These are phyloP conservation scores for Conomelus anceps DNA, from an alignment of 2,888 invertebrate genomes.

Conservation along the genomic window DNA sequence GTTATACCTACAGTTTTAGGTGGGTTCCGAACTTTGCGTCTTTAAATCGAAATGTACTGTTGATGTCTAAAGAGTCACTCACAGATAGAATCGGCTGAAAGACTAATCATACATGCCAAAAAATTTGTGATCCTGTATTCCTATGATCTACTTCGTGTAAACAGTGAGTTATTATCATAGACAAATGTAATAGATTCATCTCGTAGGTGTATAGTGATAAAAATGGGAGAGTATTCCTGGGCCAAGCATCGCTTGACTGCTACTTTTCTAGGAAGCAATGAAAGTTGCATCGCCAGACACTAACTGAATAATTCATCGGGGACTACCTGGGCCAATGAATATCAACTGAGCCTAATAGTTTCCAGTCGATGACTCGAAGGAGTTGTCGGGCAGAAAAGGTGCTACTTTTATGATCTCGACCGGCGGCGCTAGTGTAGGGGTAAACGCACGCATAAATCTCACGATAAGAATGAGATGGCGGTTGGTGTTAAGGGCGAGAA, in stretches of 20 bases:
- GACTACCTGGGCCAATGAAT: neutral
- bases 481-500: neutral
- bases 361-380: neutral
- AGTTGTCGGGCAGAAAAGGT: neutral
- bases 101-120: too few species aligned
- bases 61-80: too few species aligned
- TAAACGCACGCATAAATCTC: neutral
- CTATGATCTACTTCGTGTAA: too few species aligned
- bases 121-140: too few species aligned
- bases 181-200: neutral
- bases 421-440: neutral
- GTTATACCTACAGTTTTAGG: too few species aligned
- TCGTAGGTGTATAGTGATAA: neutral
- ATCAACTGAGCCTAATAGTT: neutral
- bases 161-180: too few species aligned
- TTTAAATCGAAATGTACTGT: too few species aligned
- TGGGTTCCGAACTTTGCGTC: too few species aligned
- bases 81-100: too few species aligned
- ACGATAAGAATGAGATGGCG: neutral
- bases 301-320: neutral
- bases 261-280: neutral
- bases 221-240: neutral
- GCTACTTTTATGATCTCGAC: neutral
- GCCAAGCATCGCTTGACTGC: neutral
- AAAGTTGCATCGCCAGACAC: neutral